These are phyloP conservation scores for Micromesistius poutassou DNA, from an alignment of 2,797 vertebrate species.

Conservation along the genomic window DNA sequence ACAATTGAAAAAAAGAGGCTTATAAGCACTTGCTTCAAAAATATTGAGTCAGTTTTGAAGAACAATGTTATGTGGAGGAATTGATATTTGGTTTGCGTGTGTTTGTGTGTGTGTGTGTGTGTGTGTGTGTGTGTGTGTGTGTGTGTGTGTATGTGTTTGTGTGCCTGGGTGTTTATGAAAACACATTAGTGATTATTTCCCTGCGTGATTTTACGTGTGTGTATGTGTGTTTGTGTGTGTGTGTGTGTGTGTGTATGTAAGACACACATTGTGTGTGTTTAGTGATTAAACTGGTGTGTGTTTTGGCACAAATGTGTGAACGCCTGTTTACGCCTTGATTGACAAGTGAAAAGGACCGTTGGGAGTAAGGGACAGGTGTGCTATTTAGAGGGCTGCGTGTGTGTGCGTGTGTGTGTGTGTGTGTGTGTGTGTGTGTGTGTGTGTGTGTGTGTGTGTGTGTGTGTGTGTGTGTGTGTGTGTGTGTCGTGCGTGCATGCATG, in stretches of 20 bases:
- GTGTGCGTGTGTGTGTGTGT: conserved; percentile 11
- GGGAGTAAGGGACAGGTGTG: conserved; percentile 35
- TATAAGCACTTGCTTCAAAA: neutral
- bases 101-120: conserved; percentile 22
- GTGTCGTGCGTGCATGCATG: conserved; percentile 1
- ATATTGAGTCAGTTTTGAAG: neutral
- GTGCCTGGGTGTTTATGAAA: neutral
- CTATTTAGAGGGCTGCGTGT: conserved; percentile 19
- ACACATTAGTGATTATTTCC: too few relatives aligned
- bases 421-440: conserved; percentile 36
- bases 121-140: neutral
- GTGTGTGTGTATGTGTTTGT: neutral
- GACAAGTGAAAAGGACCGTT: conserved; percentile 51
- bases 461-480: conserved; percentile 4
- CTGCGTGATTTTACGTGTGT: neutral
- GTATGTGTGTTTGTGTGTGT: neutral
- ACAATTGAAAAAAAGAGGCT: neutral
- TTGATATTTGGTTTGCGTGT: conserved; percentile 4
- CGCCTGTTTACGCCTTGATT: conserved; percentile 50
- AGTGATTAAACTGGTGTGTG: neutral
- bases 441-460: conserved; percentile 12
- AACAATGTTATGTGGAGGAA: neutral
- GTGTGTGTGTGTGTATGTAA: neutral
- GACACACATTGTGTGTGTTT: neutral
- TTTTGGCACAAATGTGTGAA: conserved; percentile 23